phyloP scores from a whole-genome alignment of 2,113 vertebrate genomes.

The Apteryx mantelli region DNA sequence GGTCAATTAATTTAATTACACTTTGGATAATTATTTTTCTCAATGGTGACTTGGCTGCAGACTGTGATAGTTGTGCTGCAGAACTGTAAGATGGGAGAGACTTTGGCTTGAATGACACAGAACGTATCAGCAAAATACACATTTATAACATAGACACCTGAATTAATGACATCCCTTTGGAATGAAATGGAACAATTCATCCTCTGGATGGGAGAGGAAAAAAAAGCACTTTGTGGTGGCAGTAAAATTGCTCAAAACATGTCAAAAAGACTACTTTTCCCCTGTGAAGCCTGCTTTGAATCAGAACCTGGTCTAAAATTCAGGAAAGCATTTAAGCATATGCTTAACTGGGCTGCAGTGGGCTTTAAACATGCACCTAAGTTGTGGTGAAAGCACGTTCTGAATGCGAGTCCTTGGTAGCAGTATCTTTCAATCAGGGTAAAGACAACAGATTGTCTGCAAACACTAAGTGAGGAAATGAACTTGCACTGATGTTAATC shows the following conservation, averaged over 20 bases:
- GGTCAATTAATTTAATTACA: slow-evolving; percentile 74
- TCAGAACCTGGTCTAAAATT: neutral
- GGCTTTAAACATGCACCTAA: neutral
- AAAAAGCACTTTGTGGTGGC: neutral
- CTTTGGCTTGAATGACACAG: neutral
- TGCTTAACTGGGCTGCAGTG: neutral
- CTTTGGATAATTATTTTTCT: slow-evolving; percentile 66
- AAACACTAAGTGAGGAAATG: neutral
- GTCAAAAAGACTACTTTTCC: neutral
- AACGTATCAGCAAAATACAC: neutral
- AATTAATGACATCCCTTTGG: slow-evolving; percentile 21
- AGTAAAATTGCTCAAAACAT: neutral
- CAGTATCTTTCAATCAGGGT: accelerated
- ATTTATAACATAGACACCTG: neutral
- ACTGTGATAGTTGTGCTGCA: slow-evolving; percentile 3
- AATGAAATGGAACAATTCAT: neutral
- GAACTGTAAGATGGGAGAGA: neutral
- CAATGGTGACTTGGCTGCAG: slow-evolving; percentile 25
- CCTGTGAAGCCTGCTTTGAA: neutral
- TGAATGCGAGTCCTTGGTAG: accelerated
- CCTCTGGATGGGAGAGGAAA: neutral
- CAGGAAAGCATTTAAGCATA: accelerated
- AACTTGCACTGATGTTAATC: neutral
- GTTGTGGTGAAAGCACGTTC: neutral
- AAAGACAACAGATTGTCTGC: neutral